Conservation (phyloP, 2,797 vertebrate species). For the Phataginus tetradactyla region DNA sequence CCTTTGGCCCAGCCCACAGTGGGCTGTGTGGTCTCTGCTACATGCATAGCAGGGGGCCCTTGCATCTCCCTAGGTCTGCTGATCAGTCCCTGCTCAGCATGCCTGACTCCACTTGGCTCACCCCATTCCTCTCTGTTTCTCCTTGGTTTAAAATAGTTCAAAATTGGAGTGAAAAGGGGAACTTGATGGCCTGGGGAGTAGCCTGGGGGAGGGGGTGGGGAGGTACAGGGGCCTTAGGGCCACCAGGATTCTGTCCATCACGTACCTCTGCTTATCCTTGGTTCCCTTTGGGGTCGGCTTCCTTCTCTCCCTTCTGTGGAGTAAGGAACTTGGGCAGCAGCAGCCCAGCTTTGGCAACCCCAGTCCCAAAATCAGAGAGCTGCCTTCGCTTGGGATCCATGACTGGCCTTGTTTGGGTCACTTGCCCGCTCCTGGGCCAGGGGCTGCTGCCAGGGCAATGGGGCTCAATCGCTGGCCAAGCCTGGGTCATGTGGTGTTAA, state of each 20-base stretch:
- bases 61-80: background rate
- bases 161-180: background rate
- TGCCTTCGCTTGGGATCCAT: background rate
- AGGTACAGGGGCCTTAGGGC: background rate
- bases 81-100: background rate
- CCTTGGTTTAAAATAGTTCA: background rate
- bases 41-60: background rate
- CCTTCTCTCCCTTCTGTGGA: background rate
- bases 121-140: background rate
- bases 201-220: background rate
- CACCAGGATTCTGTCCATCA: background rate
- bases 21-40: background rate
- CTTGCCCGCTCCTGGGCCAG: background rate
- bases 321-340: background rate
- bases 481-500: accelerated
- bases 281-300: background rate
- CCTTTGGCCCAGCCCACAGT: accelerated
- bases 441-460: background rate
- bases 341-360: background rate
- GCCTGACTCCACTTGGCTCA: background rate
- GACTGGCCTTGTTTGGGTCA: background rate
- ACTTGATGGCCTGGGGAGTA: background rate
- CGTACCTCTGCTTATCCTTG: background rate
- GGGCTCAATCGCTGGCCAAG: background rate
- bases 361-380: background rate